These are phyloP conservation scores for Chondrosia reniformis DNA, from an alignment of 37 sponge, comb jelly and placozoan species.

Conservation along the genomic window DNA sequence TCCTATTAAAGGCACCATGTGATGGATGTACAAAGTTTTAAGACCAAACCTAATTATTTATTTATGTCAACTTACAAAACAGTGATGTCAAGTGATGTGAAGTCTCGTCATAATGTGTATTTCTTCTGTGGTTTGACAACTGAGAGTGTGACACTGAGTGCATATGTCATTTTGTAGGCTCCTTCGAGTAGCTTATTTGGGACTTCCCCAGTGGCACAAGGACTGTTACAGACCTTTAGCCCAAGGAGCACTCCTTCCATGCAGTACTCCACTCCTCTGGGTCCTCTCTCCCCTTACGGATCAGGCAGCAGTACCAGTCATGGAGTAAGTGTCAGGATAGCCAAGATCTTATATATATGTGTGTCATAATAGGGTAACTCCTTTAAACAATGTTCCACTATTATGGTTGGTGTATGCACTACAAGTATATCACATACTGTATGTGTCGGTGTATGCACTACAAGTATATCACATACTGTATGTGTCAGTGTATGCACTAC, in stretches of 20 bases:
- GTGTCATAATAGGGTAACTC: neutral
- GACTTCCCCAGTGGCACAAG: conserved; percentile 73
- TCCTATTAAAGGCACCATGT: neutral
- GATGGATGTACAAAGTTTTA: too few species aligned
- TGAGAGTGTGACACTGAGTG: neutral
- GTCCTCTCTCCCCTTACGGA: conserved; percentile 47
- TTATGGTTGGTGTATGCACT: too few species aligned
- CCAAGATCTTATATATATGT: neutral
- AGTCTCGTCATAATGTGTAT: too few species aligned
- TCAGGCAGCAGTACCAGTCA: conserved; percentile 16
- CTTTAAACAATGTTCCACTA: too few species aligned
- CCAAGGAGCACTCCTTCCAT: conserved; percentile 29
- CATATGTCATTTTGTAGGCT: neutral
- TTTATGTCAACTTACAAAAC: too few species aligned
- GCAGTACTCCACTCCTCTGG: conserved; percentile 69
- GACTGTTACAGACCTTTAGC: conserved; percentile 67
- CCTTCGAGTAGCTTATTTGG: conserved; percentile 40
- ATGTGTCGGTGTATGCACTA: too few species aligned
- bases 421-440: too few species aligned
- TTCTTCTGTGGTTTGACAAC: too few species aligned
- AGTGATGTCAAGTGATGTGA: too few species aligned
- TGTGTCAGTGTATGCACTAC: too few species aligned
- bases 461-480: too few species aligned
- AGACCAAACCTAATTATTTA: too few species aligned
- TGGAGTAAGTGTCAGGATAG: neutral